Evolutionary conservation across 2,113 vertebrate species (phyloP).

Genomic region (Apeltes quadracus): DNA sequence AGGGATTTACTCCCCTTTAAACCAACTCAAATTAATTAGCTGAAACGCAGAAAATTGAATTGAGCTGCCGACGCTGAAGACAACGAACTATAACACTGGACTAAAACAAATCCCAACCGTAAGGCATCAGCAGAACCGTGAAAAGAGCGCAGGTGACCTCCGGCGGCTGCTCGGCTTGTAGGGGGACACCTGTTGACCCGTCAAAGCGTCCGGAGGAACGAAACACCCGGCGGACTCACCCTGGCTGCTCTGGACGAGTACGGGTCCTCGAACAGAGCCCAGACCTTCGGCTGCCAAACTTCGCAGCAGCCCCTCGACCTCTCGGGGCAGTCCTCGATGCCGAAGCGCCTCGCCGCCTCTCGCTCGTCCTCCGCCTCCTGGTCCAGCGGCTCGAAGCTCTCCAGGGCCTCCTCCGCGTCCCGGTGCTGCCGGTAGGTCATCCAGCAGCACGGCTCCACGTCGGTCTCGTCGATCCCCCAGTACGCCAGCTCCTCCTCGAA

Average conservation of each 20-base stretch:
- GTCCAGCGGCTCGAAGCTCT: slow-evolving; percentile 93
- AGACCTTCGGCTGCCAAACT: slow-evolving; percentile 90
- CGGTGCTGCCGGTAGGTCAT: slow-evolving; percentile 98
- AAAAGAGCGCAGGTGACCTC: no score
- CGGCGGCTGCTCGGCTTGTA: no score
- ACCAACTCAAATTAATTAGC: not conserved
- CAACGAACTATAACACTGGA: no score
- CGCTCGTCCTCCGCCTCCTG: slow-evolving; percentile 81
- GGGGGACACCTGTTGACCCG: slow-evolving; percentile 50
- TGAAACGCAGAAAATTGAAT: no score
- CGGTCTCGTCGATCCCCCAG: slow-evolving; percentile 98
- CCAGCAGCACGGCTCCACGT: slow-evolving; percentile 99
- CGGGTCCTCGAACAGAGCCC: slow-evolving; percentile 97
- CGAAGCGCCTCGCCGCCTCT: slow-evolving; percentile 84
- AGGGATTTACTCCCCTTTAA: not conserved
- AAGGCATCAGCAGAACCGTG: no score
- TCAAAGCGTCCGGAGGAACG: not conserved
- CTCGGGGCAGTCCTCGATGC: slow-evolving; percentile 85
- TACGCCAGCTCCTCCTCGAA: slow-evolving; percentile 98
- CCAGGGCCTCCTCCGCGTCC: slow-evolving; percentile 95
- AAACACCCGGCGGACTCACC: slow-evolving; percentile 82
- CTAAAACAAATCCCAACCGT: no score
- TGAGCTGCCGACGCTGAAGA: no score
- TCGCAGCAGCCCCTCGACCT: slow-evolving; percentile 85
- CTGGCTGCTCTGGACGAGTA: slow-evolving; percentile 93